phyloP scores from a whole-genome alignment of 1,140 invertebrate genomes.

The Palaemon carinicauda region DNA sequence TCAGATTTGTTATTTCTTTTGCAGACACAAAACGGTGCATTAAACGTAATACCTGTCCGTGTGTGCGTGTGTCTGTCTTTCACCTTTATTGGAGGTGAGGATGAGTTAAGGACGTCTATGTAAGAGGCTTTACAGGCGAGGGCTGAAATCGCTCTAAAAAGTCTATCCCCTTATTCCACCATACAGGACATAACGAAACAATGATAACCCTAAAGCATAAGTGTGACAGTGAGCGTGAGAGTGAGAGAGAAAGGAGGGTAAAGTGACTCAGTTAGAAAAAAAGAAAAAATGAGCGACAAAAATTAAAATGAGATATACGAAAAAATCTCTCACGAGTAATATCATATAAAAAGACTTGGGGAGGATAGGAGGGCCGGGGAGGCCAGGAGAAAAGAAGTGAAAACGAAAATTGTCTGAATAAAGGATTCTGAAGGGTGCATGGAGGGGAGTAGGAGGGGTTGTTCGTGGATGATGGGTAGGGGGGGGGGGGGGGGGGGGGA shows the following conservation, averaged over 20 bases:
- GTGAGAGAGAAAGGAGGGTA: background rate
- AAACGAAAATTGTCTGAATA: background rate
- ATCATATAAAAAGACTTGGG: background rate
- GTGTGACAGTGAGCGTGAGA: slow-evolving; percentile 10
- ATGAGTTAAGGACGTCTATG: too few species aligned
- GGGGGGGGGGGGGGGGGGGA: background rate
- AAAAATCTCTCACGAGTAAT: background rate
- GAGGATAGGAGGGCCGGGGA: background rate
- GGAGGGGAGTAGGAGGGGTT: background rate
- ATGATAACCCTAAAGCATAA: background rate
- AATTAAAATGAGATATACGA: background rate
- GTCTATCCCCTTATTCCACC: too few species aligned
- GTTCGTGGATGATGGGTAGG: background rate
- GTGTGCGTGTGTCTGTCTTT: background rate
- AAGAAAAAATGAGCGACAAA: too few species aligned
- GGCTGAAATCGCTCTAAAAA: too few species aligned
- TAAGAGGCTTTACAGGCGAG: too few species aligned
- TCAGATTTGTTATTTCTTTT: too few species aligned
- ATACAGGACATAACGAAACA: too few species aligned
- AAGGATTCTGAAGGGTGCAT: background rate
- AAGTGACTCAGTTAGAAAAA: background rate
- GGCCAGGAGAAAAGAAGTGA: background rate
- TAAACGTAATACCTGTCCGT: background rate
- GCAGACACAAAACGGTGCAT: too few species aligned
- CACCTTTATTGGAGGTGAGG: too few species aligned